These are phyloP conservation scores for Pandion haliaetus DNA, from an alignment of 2,113 vertebrate genomes.

Conservation along the genomic window DNA sequence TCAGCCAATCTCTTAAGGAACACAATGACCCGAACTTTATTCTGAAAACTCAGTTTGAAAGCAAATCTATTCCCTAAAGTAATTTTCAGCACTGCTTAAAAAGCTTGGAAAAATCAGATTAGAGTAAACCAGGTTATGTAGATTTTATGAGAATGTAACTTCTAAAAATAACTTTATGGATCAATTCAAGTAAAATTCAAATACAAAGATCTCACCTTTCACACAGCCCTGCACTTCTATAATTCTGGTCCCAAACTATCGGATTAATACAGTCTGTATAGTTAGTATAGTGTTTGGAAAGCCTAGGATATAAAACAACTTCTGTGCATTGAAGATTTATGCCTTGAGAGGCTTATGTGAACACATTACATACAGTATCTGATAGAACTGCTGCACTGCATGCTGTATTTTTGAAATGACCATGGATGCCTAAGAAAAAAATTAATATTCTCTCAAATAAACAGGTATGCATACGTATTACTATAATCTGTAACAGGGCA, in stretches of 20 bases:
- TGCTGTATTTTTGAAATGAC: conserved; percentile 15
- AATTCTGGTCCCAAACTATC: conserved; percentile 28
- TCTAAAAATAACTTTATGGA: conserved; percentile 69
- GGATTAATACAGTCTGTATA: background rate
- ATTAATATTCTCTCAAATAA: background rate
- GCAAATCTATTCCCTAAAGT: conserved; percentile 73
- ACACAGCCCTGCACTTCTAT: background rate
- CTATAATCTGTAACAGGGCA: background rate
- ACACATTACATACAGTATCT: background rate
- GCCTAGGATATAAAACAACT: background rate
- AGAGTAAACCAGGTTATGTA: conserved; percentile 70
- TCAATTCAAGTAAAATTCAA: conserved; percentile 66
- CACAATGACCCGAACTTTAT: conserved; percentile 63
- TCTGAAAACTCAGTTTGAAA: conserved; percentile 72
- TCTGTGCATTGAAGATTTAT: background rate
- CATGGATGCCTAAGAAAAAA: background rate
- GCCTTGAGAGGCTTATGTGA: conserved; percentile 22
- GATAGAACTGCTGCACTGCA: background rate
- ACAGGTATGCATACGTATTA: background rate
- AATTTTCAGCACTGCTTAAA: conserved; percentile 70
- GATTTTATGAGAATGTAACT: conserved; percentile 69
- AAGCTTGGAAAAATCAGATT: conserved; percentile 70
- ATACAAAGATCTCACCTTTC: conserved; percentile 53
- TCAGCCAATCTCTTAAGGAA: conserved; percentile 64
- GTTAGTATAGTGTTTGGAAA: background rate